Percentiles rank a stretch among this genome's conserved stretches.
Conservation (phyloP, 2,797 vertebrate genomes). For the Eidolon dupreanum region DNA sequence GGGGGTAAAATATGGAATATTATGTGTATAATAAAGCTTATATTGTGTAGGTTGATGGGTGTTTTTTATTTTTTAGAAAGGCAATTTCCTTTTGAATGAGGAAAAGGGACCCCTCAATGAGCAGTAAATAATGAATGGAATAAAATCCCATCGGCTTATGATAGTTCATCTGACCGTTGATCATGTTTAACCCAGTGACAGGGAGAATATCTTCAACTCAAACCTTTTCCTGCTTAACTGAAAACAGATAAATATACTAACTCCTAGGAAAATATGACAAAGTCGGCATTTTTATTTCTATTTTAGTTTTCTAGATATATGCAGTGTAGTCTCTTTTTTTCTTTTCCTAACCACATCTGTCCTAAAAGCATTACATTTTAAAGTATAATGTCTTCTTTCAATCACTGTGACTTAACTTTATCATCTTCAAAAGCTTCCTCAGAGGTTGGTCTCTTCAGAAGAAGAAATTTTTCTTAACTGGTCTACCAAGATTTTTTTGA, state of each 20-base stretch:
- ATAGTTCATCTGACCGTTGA: slow-evolving; percentile 51
- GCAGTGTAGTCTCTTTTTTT: slow-evolving; percentile 36
- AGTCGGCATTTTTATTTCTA: slow-evolving; percentile 66
- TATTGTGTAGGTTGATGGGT: slow-evolving; percentile 64
- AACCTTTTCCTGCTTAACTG: slow-evolving; percentile 39
- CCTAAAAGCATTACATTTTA: slow-evolving; percentile 69
- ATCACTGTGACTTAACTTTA: slow-evolving; percentile 69
- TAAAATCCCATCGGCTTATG: slow-evolving; percentile 38
- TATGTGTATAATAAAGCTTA: slow-evolving; percentile 61
- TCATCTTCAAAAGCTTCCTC: slow-evolving; percentile 68
- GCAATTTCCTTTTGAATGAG: slow-evolving; percentile 57
- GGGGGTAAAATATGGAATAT: slow-evolving; percentile 60
- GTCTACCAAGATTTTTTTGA: slow-evolving; percentile 36
- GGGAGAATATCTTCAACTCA: neutral
- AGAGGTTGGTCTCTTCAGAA: slow-evolving; percentile 60
- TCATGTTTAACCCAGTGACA: slow-evolving; percentile 45
- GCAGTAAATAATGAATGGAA: slow-evolving; percentile 64
- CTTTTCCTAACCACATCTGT: slow-evolving; percentile 70
- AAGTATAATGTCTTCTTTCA: slow-evolving; percentile 75
- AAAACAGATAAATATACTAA: slow-evolving; percentile 56
- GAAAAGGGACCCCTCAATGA: slow-evolving; percentile 32
- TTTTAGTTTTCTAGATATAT: slow-evolving; percentile 73
- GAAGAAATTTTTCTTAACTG: slow-evolving; percentile 60
- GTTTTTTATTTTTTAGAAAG: slow-evolving; percentile 71
- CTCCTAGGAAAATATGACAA: slow-evolving; percentile 65